Evolutionary conservation across 2,113 vertebrate species (phyloP), one percentile per base, ranked within the genome.

Genomic region (Callorhinus ursinus): DNA sequence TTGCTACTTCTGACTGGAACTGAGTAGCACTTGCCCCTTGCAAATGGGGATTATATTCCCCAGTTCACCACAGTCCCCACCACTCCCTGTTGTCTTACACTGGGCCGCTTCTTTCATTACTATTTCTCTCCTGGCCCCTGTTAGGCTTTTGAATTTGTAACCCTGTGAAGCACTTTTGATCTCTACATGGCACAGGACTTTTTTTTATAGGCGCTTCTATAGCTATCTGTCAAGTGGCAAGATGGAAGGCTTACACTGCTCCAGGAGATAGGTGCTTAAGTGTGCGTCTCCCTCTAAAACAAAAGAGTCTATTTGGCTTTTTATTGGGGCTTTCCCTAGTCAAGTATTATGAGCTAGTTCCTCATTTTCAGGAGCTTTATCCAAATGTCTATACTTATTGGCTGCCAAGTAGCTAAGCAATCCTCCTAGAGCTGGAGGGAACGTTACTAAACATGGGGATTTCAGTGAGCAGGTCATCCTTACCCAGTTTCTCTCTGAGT

Each of bases 291-390:
- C 42, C 51, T 88, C 51, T 90, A 77, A 65, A 97, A 94, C 42
- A 85, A 90, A 77, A 57, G 57, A 63, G 18, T 91, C 36, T 79
- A 12, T 97, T 33, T 51, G 42, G 33, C 63, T 82, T 91, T 88
- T 53, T 31, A 53, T 2, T 42, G 26, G 63, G 84, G 55, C 16
- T 94, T 94, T 76, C 53, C 63, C 46, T 11, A 63, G 80, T 95
- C 59, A 93, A 86, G 90, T 92, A 93, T 95, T 90, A 90, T 11
- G 90, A 97, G 19, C 57, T 51, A 33, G 92, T 88, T 96, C 90
- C 76, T 97, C 77, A 90, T 96, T 96, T 96, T 93, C 36, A 80
- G 69, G 79, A 96, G 97, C 46, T 97, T 97, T 97, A 94, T 92
- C 71, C 95, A 96, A 97, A 93, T 94, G 94, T 92, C 63, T 96